Evolutionary conservation across 2,888 invertebrate genomes (phyloP), one percentile per base, ranked within the genome.

Genomic region (Odontocerum albicorne): DNA sequence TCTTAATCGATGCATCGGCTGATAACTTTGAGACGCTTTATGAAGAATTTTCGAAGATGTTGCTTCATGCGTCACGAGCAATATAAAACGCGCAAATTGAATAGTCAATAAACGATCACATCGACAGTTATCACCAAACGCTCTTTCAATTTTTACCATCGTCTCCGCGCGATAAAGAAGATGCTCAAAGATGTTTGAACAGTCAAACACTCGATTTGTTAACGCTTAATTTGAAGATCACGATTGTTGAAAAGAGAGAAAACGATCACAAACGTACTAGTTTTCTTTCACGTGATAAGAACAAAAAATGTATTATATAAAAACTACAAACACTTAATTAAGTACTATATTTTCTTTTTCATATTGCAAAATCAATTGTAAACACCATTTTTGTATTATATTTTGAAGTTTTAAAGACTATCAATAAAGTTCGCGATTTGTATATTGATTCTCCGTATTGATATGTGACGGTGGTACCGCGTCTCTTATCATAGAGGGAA

Each of bases 31-130:
- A 7, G 27, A 27, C 27, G 10, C 4, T 27, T 10, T 27, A 7
- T 7, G 6, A 10, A 27, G 6, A 4, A 27, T 10, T 27, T 27
- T 27, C 10, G 6, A 27, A 27, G 4, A 27, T 27, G 27, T 27
- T 27, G 4, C 10, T 27, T 27, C 40, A 21, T 13, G n/a, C 2
- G n/a, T 21, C 40, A 17, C 44, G 6, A 3, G 15, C 10, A n/a
- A n/a, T 19, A 39, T 8, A 19, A 39, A 32, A 32, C 4, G 13
- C 32, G 31, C 17, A 13, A 44, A 44, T 44, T 44, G 44, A 31
- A 32, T 16, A 13, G n/a, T 44, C 44, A 44, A 44, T n/a, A 44
- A 44, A 12, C 42, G n/a, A 20, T 15, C 39, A 39, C 17, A 39
- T 39, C 8, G 42, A 10, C 22, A 42, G 21, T 44, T 44, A 42